phyloP scores from a whole-genome alignment of 2,888 invertebrate species.

The Scaptomyza cyrtandrae region DNA sequence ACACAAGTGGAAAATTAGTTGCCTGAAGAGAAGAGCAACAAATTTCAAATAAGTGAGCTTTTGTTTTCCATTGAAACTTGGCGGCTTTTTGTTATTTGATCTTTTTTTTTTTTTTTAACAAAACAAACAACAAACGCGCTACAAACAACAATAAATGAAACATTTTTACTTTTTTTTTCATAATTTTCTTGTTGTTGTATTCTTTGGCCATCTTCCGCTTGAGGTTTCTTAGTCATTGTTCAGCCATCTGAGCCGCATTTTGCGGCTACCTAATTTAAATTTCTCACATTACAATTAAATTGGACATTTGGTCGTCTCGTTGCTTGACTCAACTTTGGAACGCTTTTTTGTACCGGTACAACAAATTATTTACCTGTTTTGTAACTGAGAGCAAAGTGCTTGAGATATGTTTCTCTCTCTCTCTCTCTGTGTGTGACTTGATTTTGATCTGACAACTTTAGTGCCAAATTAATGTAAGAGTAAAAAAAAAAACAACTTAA shows the following conservation, averaged over 20 bases:
- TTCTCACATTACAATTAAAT: slow-evolving; percentile 80
- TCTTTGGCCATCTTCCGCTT: slow-evolving; percentile 68
- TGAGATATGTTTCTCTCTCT: too few relatives aligned
- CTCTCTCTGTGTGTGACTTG: too few relatives aligned
- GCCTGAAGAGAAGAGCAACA: slow-evolving; percentile 43
- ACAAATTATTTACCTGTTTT: slow-evolving; percentile 45
- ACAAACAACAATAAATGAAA: slow-evolving; percentile 49
- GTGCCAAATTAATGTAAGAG: slow-evolving; percentile 68
- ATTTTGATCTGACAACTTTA: slow-evolving; percentile 60
- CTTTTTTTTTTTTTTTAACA: slow-evolving; percentile 78
- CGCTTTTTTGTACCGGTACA: slow-evolving; percentile 30
- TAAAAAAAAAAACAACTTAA: slow-evolving; percentile 25
- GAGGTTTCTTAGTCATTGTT: slow-evolving; percentile 72
- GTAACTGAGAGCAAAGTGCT: slow-evolving; percentile 32
- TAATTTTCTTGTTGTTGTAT: slow-evolving; percentile 50
- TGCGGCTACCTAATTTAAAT: slow-evolving; percentile 77
- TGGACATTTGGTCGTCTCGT: slow-evolving; percentile 33
- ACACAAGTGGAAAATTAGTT: slow-evolving; percentile 77
- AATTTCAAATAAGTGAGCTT: slow-evolving; percentile 73
- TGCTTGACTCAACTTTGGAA: slow-evolving; percentile 41
- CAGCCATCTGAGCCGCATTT: slow-evolving; percentile 43
- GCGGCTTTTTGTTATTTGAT: slow-evolving; percentile 78
- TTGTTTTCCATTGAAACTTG: slow-evolving; percentile 80
- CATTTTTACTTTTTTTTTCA: slow-evolving; percentile 58
- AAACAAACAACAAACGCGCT: slow-evolving; percentile 45